Percentiles rank a stretch among this genome's conserved stretches.
Evolutionary conservation across 1,140 invertebrate genomes (phyloP).

Genomic region (Matsumurasca onukii): DNA sequence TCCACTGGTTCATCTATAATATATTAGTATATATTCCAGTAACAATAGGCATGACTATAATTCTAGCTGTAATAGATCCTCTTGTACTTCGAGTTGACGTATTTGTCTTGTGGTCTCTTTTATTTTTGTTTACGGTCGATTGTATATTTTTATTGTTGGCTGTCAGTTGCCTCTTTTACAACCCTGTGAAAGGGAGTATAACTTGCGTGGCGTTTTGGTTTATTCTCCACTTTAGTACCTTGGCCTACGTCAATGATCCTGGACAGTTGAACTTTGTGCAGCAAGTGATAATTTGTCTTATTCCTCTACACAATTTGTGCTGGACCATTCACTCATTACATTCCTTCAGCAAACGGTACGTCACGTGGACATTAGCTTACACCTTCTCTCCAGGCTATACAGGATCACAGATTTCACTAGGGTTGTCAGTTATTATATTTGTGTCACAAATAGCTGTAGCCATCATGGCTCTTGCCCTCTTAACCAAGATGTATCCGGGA

Average conservation of each 20-base stretch:
- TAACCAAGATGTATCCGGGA: not conserved
- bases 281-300: not conserved
- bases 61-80: not conserved
- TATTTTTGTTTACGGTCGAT: not conserved
- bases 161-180: slow-evolving; percentile 4
- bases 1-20: slow-evolving; percentile 62
- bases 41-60: not conserved
- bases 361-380: not conserved
- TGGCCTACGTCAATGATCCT: not conserved
- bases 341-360: not conserved
- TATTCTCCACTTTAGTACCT: not conserved
- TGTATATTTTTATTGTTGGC: not conserved
- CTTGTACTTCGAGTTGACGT: not conserved
- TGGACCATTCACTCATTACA: not conserved
- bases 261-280: not conserved
- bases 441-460: not conserved
- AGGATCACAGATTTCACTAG: not conserved
- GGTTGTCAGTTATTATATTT: not conserved
- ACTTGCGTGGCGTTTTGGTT: not conserved
- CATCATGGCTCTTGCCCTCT: not conserved
- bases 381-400: not conserved
- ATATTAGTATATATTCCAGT: slow-evolving; percentile 51
- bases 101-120: not conserved
- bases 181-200: not conserved
- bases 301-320: not conserved